A percentile compares a stretch with the other conserved stretches of the same genome.
Evolutionary conservation across 2,797 vertebrate genomes (phyloP).

Genomic region (Xenops minutus): DNA sequence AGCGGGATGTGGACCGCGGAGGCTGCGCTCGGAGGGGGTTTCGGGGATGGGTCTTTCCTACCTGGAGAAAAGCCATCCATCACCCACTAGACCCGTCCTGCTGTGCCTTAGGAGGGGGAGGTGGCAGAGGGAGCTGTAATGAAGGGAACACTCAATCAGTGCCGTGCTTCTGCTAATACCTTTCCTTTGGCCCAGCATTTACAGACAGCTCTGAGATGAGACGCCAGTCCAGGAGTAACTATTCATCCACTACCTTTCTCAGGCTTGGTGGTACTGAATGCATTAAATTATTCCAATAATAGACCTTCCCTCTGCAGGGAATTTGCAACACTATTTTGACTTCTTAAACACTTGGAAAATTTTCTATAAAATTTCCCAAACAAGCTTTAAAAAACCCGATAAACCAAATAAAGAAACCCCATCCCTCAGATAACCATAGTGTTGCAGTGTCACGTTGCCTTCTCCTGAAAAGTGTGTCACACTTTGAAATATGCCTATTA

Average conservation of each 20-base stretch:
- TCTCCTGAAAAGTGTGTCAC: neutral
- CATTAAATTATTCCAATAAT: neutral
- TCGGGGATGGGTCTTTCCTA: neutral
- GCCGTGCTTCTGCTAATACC: neutral
- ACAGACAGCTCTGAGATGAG: neutral
- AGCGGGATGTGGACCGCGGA: neutral
- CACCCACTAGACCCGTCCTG: neutral
- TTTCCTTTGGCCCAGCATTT: neutral
- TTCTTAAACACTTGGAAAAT: neutral
- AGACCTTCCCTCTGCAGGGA: neutral
- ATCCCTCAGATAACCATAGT: rapidly evolving
- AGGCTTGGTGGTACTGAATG: neutral
- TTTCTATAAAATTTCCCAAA: neutral
- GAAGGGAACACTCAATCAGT: neutral
- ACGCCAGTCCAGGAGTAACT: neutral
- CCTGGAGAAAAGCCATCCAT: neutral
- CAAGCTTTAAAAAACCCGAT: neutral
- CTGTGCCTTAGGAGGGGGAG: neutral
- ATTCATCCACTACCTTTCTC: neutral
- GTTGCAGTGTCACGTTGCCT: neutral
- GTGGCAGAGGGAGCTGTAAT: neutral
- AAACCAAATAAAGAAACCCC: neutral
- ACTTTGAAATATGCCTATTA: neutral
- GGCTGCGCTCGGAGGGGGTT: neutral
- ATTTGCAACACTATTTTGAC: neutral